phyloP scores from a whole-genome alignment of 2,797 vertebrate species.

The Sebastolobus alascanus region DNA sequence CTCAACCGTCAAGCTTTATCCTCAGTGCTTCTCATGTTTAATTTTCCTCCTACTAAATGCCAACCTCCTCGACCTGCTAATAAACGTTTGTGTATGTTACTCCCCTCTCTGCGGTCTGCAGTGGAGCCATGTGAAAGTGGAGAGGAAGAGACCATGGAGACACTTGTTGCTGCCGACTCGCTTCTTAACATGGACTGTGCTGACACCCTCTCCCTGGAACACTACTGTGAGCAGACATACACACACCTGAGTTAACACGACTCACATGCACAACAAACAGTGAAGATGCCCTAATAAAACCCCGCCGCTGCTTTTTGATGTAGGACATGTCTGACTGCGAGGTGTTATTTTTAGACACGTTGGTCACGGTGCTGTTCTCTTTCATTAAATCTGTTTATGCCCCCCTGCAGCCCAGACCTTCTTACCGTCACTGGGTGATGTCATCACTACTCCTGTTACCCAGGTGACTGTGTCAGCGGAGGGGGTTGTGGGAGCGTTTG shows the following conservation, averaged over 20 bases:
- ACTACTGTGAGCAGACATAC: constrained; percentile 85
- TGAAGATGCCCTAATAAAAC: constrained; percentile 23
- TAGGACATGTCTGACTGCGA: constrained; percentile 42
- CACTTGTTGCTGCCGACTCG: constrained; percentile 93
- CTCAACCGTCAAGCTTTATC: neutral
- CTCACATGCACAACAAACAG: neutral
- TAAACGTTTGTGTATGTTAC: constrained; percentile 1
- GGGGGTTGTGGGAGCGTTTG: constrained; percentile 89
- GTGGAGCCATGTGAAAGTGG: constrained; percentile 94
- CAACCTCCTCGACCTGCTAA: neutral
- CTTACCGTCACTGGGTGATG: constrained; percentile 88
- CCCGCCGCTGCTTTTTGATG: constrained; percentile 26
- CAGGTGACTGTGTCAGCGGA: constrained; percentile 92
- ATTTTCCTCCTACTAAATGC: constrained; percentile 8
- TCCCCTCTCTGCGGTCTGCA: constrained; percentile 65
- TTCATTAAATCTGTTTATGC: constrained; percentile 69
- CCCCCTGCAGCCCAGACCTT: constrained; percentile 89
- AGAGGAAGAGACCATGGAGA: constrained; percentile 94
- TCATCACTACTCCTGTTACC: constrained; percentile 89
- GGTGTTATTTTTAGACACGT: constrained; percentile 60
- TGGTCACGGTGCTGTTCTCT: constrained; percentile 44
- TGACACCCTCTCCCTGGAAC: constrained; percentile 87
- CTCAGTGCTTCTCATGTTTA: neutral
- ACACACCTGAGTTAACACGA: neutral
- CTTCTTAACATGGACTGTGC: constrained; percentile 95